Evolutionary conservation across 1,140 invertebrate genomes (phyloP), one percentile per base, ranked within the genome.

Genomic region (Drosophila arizonae): DNA sequence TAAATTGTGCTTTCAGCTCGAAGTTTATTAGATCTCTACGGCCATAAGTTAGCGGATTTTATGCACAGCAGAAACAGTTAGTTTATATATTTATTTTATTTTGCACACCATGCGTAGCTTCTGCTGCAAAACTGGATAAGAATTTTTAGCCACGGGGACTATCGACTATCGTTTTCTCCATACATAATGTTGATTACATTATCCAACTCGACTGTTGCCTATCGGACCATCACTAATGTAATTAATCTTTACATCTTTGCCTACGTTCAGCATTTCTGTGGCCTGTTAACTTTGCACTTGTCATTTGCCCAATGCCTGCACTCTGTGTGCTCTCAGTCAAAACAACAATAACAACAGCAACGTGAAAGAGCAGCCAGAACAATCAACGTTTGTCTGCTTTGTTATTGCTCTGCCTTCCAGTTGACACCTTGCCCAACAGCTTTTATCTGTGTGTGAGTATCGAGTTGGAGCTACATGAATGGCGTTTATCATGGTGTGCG

Each of bases 401-500:
- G 81, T 77, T 76, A 64, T 64, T 74, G 73, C 61, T 71, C 54
- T 45, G 76, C 64, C 28, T 46, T 70, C 43, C 74, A 72, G 81
- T 81, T 87, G 81, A 86, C 81, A 82, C 80, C 72, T 82, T 67
- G 82, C 51, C 43, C 68, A 65, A 54, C 72, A 63, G 67, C 65
- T 67, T 55, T 69, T 45, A 61, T 72, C 24, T 39, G 28, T 73
- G 50, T 56, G 48, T 62, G 57, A 78, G 33, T 39, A 39, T 39
- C 36, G 36, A 39, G 41, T 46, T 58, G 61, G 48, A 55, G 56
- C 70, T 55, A 46, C 70, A 46, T 68, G 74, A 76, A 79, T 86
- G 82, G 82, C 82, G 82, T 87, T 81, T 78, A 79, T 86, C 82
- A 81, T 72, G 68, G 81, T 81, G 58, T 86, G 82, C 72, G 79